These are phyloP conservation scores for Tuta absoluta DNA, from an alignment of 2,888 invertebrate species.

Conservation along the genomic window DNA sequence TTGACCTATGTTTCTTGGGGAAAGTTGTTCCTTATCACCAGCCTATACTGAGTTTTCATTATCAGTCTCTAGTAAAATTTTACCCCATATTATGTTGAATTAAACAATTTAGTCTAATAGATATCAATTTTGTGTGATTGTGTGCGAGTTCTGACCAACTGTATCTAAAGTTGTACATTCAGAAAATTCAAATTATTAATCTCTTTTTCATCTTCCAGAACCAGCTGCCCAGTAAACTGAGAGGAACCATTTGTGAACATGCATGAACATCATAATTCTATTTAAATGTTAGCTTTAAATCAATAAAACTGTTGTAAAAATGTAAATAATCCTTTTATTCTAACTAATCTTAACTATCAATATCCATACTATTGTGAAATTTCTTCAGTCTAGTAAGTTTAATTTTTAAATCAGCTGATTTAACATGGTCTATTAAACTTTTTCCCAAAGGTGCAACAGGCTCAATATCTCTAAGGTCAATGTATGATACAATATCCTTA, in stretches of 20 bases:
- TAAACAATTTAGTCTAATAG: neutral
- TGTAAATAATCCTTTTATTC: neutral
- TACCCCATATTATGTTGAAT: too few species aligned
- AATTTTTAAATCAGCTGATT: conserved; percentile 72
- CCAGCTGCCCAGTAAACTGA: conserved; percentile 50
- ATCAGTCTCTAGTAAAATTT: too few species aligned
- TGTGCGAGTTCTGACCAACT: neutral
- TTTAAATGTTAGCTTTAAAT: conserved; percentile 49
- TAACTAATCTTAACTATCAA: conserved; percentile 8
- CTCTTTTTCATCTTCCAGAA: conserved; percentile 51
- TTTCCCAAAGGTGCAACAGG: conserved; percentile 83
- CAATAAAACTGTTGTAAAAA: conserved; percentile 38
- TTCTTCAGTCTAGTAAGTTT: conserved; percentile 62
- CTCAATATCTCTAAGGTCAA: conserved; percentile 82
- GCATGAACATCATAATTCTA: conserved; percentile 53
- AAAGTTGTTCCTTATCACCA: too few species aligned
- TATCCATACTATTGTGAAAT: conserved; percentile 28
- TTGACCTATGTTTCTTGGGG: too few species aligned
- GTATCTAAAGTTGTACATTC: neutral
- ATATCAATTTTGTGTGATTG: conserved; percentile 7
- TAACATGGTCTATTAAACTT: conserved; percentile 81
- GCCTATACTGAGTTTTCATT: too few species aligned
- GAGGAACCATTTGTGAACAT: conserved; percentile 48
- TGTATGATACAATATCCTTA: conserved; percentile 66
- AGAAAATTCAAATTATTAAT: too few species aligned